Conservation (phyloP, 2,797 vertebrate species). For the Gymnopithys bicolor region DNA sequence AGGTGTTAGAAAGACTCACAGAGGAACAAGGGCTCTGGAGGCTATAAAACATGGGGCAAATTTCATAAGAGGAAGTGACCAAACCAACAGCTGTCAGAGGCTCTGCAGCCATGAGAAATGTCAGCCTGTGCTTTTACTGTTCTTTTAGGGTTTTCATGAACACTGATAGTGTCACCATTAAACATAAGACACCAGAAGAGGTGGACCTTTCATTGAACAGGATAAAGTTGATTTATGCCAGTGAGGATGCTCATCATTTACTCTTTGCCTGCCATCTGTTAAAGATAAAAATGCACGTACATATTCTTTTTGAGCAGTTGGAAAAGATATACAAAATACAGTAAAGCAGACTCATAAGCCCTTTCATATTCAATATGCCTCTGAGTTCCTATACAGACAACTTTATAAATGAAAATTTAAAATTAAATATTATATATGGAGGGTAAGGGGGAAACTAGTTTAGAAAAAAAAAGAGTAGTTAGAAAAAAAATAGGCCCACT, state of each 20-base stretch:
- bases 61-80: neutral
- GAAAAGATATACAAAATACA: neutral
- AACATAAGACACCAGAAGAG: neutral
- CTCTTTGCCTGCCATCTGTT: neutral
- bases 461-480: neutral
- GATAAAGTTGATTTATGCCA: neutral
- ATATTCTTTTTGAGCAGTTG: neutral
- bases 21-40: neutral
- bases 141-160: neutral
- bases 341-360: neutral
- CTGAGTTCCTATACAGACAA: neutral
- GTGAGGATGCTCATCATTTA: neutral
- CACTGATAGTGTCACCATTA: accelerated
- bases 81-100: neutral
- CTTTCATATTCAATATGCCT: neutral
- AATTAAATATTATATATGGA: neutral
- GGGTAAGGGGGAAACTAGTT: neutral
- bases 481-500: too few relatives aligned
- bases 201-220: neutral
- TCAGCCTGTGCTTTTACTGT: neutral
- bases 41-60: neutral
- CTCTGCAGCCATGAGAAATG: accelerated
- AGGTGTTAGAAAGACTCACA: neutral
- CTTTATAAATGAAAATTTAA: neutral
- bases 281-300: neutral